phyloP scores from a whole-genome alignment of 2,888 invertebrate genomes.

The Smittia sp. region DNA sequence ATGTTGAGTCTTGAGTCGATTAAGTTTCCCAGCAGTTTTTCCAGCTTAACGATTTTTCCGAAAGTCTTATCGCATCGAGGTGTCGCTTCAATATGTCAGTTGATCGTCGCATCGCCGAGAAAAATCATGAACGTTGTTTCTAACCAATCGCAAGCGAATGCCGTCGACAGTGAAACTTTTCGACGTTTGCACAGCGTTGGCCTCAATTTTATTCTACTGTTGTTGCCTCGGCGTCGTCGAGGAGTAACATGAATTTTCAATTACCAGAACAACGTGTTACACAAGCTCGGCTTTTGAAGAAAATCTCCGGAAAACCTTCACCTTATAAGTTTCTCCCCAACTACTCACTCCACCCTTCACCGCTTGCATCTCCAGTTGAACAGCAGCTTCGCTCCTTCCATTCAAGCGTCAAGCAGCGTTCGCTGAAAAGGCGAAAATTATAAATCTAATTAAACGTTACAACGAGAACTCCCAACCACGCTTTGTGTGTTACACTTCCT shows the following conservation, averaged over 20 bases:
- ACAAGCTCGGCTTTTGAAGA: too few relatives aligned
- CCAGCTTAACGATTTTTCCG: background rate
- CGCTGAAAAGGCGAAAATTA: background rate
- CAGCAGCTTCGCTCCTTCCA: background rate
- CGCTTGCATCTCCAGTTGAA: too few relatives aligned
- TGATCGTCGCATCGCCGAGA: background rate
- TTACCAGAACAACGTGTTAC: too few relatives aligned
- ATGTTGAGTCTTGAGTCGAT: too few relatives aligned
- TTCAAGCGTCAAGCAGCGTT: background rate
- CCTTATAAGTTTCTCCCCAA: too few relatives aligned
- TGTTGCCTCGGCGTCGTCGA: too few relatives aligned
- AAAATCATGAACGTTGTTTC: background rate
- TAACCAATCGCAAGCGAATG: background rate
- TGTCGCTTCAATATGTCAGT: background rate
- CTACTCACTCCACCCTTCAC: too few relatives aligned
- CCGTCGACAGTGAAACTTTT: background rate
- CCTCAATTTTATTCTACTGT: too few relatives aligned
- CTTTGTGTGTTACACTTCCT: background rate
- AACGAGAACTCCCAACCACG: background rate
- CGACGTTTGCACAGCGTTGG: too few relatives aligned
- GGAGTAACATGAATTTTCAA: too few relatives aligned
- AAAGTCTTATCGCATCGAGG: background rate
- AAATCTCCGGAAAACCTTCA: too few relatives aligned
- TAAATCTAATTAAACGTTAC: slow-evolving; percentile 9
- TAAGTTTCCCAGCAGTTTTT: too few relatives aligned